Evolutionary conservation across 2,797 vertebrate genomes (phyloP), one percentile per base, ranked within the genome.

Genomic region (Brachyrhaphis roseni): DNA sequence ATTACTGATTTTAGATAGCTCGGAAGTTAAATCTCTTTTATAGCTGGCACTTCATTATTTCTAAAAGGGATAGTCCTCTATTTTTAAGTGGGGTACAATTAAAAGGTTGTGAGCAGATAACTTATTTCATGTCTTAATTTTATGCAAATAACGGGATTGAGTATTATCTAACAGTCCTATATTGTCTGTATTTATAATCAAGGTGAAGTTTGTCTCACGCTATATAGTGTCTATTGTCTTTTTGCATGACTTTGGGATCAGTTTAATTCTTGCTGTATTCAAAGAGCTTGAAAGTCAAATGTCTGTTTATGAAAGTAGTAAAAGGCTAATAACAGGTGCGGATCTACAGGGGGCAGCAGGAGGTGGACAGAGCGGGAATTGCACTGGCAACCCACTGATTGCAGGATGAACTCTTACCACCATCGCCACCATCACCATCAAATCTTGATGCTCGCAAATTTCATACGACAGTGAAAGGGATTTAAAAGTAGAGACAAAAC

Each of bases 11-110:
- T 15, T 26, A 47, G 76, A 74, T 74, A 55, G 16, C 36, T 46
- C 0, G 11, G 46, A 57, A 70, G 16, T 46, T 31, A 74, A 68
- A 74, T 68, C 36, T 66, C 57, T 64, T 57, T 71, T 71, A 12
- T 34, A 31, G 47, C 15, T 39, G 39, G 72, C 12, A 20, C 41
- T 7, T 62, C 51, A 64, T 78, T 78, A 59, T 71, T 78, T 78
- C 36, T 18, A 43, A 45, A 70, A 8, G 41, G 5, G 23, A 45
- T 41, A 11, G 64, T 68, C 12, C 10, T 41, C 4, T 41, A 23
- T 64, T 26, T 41, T 41, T 39, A 39, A 23, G 36, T 26, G 20
- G 23, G 64, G 10, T 68, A n/a, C 39, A 45, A 26, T 70, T 70
- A 70, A 70, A 70, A 70, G 39, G 23, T 70, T 70, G 26, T n/a